Conservation (phyloP, 2,888 invertebrate genomes). For the Noctua janthe region DNA sequence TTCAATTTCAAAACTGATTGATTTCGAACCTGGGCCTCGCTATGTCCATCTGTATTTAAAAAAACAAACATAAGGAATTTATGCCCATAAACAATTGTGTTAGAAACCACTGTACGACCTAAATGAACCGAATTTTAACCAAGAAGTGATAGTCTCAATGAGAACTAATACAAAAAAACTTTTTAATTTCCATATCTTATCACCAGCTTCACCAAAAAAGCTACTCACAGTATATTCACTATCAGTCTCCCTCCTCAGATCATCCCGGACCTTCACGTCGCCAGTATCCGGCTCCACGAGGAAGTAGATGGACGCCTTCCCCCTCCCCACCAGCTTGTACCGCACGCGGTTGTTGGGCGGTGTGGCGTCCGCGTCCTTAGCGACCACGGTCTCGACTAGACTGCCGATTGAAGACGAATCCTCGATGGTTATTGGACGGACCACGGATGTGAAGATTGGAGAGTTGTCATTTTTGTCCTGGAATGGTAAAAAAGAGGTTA, state of each 20-base stretch:
- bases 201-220: background rate
- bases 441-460: slow-evolving; percentile 95
- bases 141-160: too few relatives aligned
- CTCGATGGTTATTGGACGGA: slow-evolving; percentile 95
- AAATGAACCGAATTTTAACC: too few relatives aligned
- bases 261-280: slow-evolving; percentile 94
- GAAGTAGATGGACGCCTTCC: slow-evolving; percentile 96
- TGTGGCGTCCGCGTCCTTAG: slow-evolving; percentile 96
- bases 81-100: too few relatives aligned
- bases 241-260: slow-evolving; percentile 95
- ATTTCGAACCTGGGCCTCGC: too few relatives aligned
- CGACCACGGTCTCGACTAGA: slow-evolving; percentile 94
- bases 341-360: slow-evolving; percentile 95
- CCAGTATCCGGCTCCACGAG: slow-evolving; percentile 96
- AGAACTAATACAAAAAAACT: too few relatives aligned
- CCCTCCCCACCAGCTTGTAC: slow-evolving; percentile 95
- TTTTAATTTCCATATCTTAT: too few relatives aligned
- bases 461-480: slow-evolving; percentile 97
- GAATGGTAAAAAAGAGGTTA: slow-evolving; percentile 45
- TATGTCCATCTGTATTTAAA: too few relatives aligned
- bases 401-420: slow-evolving; percentile 96
- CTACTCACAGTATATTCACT: slow-evolving; percentile 95
- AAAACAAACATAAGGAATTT: too few relatives aligned
- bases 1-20: too few relatives aligned
- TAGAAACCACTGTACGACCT: too few relatives aligned